These are phyloP conservation scores for Polyodon spathula DNA, from an alignment of 2,113 vertebrate species.

Conservation along the genomic window DNA sequence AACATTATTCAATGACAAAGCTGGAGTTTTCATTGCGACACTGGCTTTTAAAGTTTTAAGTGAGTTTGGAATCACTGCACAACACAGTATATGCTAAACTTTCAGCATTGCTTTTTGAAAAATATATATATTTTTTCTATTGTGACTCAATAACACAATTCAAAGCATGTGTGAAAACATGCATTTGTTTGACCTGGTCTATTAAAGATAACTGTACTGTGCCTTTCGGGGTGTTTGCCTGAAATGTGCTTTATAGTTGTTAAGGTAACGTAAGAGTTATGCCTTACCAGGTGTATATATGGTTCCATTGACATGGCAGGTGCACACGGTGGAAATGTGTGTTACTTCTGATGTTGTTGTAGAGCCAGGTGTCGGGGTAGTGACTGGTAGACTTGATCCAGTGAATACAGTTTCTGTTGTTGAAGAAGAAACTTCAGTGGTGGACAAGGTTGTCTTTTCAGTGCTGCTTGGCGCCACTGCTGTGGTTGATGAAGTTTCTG, in stretches of 20 bases:
- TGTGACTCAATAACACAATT: too few species aligned
- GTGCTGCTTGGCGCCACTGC: neutral
- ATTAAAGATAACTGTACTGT: too few species aligned
- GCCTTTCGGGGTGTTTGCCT: too few species aligned
- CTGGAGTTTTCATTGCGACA: neutral
- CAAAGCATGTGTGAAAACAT: too few species aligned
- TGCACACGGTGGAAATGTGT: too few species aligned
- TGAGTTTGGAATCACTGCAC: too few species aligned
- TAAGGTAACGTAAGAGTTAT: neutral
- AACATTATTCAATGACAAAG: neutral
- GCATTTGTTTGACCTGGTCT: too few species aligned
- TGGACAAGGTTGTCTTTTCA: neutral
- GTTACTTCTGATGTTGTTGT: too few species aligned
- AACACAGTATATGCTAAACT: too few species aligned
- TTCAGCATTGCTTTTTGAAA: too few species aligned
- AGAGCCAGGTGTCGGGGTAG: neutral
- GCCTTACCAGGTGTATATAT: slow-evolving; percentile 11
- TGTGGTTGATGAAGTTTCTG: rapidly evolving
- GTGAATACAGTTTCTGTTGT: too few species aligned
- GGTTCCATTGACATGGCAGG: neutral
- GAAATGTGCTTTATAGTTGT: neutral
- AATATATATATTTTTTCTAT: too few species aligned
- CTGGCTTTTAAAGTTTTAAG: neutral
- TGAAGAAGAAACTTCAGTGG: neutral
- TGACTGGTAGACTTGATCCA: neutral